Percentiles rank a stretch among this genome's conserved stretches.
Evolutionary conservation across 2,113 vertebrate genomes (phyloP).

Genomic region (Eleginops maclovinus): DNA sequence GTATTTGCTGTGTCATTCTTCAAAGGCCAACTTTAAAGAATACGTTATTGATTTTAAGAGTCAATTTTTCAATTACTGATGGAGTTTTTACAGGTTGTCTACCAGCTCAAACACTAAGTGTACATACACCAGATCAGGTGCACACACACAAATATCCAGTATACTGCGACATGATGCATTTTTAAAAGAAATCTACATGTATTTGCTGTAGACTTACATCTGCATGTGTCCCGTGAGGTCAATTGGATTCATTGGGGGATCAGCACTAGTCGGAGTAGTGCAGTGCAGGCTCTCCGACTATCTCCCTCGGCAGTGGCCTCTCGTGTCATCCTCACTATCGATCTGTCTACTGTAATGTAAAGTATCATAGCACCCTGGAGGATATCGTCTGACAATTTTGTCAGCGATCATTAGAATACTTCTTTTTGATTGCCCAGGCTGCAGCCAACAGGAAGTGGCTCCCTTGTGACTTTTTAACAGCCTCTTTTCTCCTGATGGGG

Average conservation of each 20-base stretch:
- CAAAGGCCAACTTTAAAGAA: slow-evolving; percentile 16
- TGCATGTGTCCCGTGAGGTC: slow-evolving; percentile 33
- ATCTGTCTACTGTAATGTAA: slow-evolving; percentile 82
- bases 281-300: slow-evolving; percentile 39
- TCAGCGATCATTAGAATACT: slow-evolving; percentile 83
- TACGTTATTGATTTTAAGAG: slow-evolving; percentile 10
- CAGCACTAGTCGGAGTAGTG: slow-evolving; percentile 22
- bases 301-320: slow-evolving; percentile 56
- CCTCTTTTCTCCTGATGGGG: slow-evolving; percentile 44
- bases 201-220: not conserved
- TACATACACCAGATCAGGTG: not conserved
- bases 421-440: slow-evolving; percentile 72
- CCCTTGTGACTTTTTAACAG: slow-evolving; percentile 63
- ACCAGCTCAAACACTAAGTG: not conserved
- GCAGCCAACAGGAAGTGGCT: slow-evolving; percentile 49
- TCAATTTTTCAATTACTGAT: slow-evolving; percentile 18
- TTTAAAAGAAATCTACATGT: not conserved
- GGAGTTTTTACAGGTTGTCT: not conserved
- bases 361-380: slow-evolving; percentile 82
- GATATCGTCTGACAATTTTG: slow-evolving; percentile 81
- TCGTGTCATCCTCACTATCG: slow-evolving; percentile 74
- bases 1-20: slow-evolving; percentile 46
- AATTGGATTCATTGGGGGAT: slow-evolving; percentile 26
- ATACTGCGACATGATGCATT: not conserved
- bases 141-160: not conserved